phyloP scores from a whole-genome alignment of 2,888 invertebrate species.

The Hyles lineata region DNA sequence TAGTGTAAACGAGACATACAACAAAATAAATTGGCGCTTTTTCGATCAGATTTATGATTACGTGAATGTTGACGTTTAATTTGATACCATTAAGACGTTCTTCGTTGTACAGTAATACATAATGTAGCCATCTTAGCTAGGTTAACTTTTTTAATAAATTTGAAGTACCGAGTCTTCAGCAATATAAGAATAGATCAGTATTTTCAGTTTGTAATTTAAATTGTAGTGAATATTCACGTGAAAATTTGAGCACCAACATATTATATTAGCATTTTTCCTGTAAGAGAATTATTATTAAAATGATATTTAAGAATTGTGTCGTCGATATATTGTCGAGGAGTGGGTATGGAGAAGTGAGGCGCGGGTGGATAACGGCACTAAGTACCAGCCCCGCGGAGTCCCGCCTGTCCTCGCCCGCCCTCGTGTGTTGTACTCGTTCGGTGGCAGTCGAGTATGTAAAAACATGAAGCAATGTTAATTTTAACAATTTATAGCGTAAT shows the following conservation, averaged over 20 bases:
- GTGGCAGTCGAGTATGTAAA: slow-evolving; percentile 66
- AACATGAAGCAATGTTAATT: slow-evolving; percentile 83
- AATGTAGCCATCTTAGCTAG: slow-evolving; percentile 83
- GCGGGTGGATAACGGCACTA: slow-evolving; percentile 74
- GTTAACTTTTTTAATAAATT: slow-evolving; percentile 82
- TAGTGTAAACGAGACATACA: slow-evolving; percentile 58
- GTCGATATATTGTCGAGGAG: slow-evolving; percentile 48
- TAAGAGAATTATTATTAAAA: slow-evolving; percentile 46
- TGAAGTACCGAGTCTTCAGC: slow-evolving; percentile 72
- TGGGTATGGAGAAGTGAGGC: slow-evolving; percentile 42
- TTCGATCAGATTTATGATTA: slow-evolving; percentile 68
- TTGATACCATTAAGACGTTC: slow-evolving; percentile 71
- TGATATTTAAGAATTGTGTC: slow-evolving; percentile 36
- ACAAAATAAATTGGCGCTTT: slow-evolving; percentile 66
- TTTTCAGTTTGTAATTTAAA: slow-evolving; percentile 67
- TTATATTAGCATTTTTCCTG: slow-evolving; percentile 67
- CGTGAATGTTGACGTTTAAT: slow-evolving; percentile 59
- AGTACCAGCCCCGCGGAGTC: slow-evolving; percentile 42
- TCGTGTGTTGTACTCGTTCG: slow-evolving; percentile 43
- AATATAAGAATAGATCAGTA: slow-evolving; percentile 70
- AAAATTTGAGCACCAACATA: slow-evolving; percentile 76
- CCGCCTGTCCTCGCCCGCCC: slow-evolving; percentile 21
- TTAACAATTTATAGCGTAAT: slow-evolving; percentile 81
- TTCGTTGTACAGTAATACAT: slow-evolving; percentile 81
- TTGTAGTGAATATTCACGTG: slow-evolving; percentile 65